Base-by-base conservation (phyloP, 2,113 vertebrate genomes). In the Phainopepla nitens region DNA sequence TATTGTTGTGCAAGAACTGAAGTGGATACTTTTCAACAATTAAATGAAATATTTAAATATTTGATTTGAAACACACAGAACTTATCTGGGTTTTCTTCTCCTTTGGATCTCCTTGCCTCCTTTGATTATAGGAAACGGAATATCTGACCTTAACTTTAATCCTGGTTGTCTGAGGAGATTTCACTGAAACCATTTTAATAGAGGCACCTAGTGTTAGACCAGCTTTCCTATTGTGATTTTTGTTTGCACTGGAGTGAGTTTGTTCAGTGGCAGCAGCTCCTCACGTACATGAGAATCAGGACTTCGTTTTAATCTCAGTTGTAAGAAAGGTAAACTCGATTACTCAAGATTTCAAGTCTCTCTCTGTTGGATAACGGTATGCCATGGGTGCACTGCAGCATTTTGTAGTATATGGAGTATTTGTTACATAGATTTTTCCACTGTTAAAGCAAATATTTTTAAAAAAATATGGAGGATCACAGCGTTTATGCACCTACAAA, bases 1-100 rank as follows among this genome's bases (percentile, higher is more conserved):
- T 89, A 53, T 42, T n/a, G 35, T 79, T 91, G 83, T 96, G 93
- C 94, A 86, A 70, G 87, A 96, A 76, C 50, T 22, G 25, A 89
- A 95, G 81, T 85, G 84, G 39, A 24, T 91, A 69, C 70, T 80
- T 90, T 87, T 53, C 71, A 84, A 35, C 45, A 75, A 70, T 84
- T 73, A 87, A 87, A 66, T 79, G 75, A 50, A 76, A 77, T 90
- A 72, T 35, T 94, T 91, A 87, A 87, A 23, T 93, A 69, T 51
- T 86, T 86, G 2, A 60, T 83, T 94, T 73, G 58, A 90, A 73
- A 80, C 24, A 42, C 53, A 70, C 9, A 69, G 60, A 65, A 77
- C 20, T 72, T 53, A 42, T 1, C 39, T 80, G 66, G 35, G 22
- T 69, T 82, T 96, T 85, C 42, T 94, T 80, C 45, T 68, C 36